These are phyloP conservation scores for Aselliscus stoliczkanus DNA, from an alignment of 2,797 vertebrate species.

Conservation along the genomic window DNA sequence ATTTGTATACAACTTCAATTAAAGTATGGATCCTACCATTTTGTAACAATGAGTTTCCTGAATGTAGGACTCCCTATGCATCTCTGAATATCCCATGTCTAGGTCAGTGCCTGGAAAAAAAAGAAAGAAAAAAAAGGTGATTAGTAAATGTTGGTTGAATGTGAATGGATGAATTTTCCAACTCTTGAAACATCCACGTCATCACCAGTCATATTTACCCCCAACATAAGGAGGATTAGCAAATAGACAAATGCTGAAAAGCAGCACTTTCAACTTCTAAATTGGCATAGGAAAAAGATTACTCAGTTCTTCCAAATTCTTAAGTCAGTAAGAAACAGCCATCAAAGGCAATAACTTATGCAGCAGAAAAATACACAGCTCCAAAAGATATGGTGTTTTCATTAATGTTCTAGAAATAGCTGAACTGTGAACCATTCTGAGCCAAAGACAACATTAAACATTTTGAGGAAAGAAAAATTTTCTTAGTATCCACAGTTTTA, in stretches of 20 bases:
- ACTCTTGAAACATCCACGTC: background rate
- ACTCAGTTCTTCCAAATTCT: background rate
- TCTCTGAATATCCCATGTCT: background rate
- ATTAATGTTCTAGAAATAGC: conserved; percentile 36
- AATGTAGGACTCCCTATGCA: background rate
- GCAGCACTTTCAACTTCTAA: background rate
- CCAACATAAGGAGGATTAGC: background rate
- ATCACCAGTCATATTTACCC: background rate
- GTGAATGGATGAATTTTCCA: background rate
- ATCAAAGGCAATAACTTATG: background rate
- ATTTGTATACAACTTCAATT: background rate
- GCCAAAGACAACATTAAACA: conserved; percentile 1
- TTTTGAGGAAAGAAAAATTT: conserved; percentile 36
- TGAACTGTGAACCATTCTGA: background rate
- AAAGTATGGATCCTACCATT: background rate
- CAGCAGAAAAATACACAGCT: background rate
- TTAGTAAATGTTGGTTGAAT: background rate
- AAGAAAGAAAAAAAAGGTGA: background rate
- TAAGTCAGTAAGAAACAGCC: background rate
- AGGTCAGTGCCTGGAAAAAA: background rate
- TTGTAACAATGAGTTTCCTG: background rate
- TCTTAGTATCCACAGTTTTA: background rate
- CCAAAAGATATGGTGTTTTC: conserved; percentile 7
- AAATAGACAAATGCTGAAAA: background rate
- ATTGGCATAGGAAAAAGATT: background rate